Percentiles rank a stretch among this genome's conserved stretches.
These are phyloP conservation scores for Aphaenogaster floridana DNA, from an alignment of 1,140 invertebrate species.

Conservation along the genomic window DNA sequence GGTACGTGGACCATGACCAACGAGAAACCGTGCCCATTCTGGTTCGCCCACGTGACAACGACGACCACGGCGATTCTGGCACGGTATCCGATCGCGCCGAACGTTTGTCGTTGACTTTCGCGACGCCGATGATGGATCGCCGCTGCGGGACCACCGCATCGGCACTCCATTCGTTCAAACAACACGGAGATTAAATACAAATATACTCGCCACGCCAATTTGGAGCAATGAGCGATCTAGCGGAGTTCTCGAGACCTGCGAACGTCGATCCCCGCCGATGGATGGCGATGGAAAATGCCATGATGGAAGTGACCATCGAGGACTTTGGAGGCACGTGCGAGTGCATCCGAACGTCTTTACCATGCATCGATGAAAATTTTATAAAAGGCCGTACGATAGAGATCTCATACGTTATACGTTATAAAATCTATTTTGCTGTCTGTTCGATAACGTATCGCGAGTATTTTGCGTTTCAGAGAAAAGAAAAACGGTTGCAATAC, in stretches of 20 bases:
- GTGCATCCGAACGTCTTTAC: neutral
- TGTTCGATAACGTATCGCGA: slow-evolving; percentile 2
- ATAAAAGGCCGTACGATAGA: neutral
- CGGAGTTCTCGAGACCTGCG: neutral
- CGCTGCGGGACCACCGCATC: slow-evolving; percentile 10
- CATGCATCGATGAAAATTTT: slow-evolving; percentile 8
- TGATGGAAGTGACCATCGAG: neutral
- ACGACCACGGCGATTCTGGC: slow-evolving; percentile 36
- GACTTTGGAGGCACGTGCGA: neutral
- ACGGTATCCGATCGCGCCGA: slow-evolving; percentile 31
- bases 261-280: neutral
- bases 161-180: slow-evolving; percentile 45
- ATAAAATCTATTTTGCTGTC: slow-evolving; percentile 27
- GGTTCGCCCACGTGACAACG: slow-evolving; percentile 73
- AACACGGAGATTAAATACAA: slow-evolving; percentile 56
- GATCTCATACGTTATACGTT: neutral
- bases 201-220: slow-evolving; percentile 54
- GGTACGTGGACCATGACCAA: slow-evolving; percentile 62
- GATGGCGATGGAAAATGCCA: slow-evolving; percentile 8
- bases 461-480: slow-evolving; percentile 1
- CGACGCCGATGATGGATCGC: slow-evolving; percentile 58
- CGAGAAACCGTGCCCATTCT: slow-evolving; percentile 73
- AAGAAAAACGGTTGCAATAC: neutral
- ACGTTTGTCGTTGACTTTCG: slow-evolving; percentile 55
- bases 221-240: slow-evolving; percentile 44